Percentiles rank a stretch among this genome's conserved stretches.
These are phyloP conservation scores for Conopomorpha cramerella DNA, from an alignment of 1,140 invertebrate genomes.

Conservation along the genomic window DNA sequence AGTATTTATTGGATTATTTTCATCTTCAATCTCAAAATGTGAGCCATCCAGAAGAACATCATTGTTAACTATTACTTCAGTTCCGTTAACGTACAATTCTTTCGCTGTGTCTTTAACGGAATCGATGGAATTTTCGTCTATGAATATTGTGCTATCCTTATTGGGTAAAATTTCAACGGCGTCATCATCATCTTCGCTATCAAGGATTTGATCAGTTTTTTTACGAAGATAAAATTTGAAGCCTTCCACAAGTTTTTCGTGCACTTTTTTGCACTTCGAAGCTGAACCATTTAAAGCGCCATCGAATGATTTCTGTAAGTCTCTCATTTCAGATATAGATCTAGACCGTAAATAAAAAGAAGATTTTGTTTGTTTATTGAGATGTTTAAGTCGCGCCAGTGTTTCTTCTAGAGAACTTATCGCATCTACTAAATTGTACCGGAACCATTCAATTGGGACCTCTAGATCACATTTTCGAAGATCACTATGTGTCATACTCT, in stretches of 20 bases:
- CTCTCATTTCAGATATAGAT: constrained; percentile 37
- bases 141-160: constrained; percentile 52
- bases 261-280: constrained; percentile 38
- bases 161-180: constrained; percentile 52
- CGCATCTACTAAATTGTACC: constrained; percentile 49
- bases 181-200: constrained; percentile 24
- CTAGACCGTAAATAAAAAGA: constrained; percentile 32
- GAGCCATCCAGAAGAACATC: too few species aligned
- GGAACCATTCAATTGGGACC: constrained; percentile 51
- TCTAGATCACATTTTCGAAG: constrained; percentile 25
- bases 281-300: constrained; percentile 33
- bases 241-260: constrained; percentile 44
- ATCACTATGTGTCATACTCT: too few species aligned
- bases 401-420: constrained; percentile 51
- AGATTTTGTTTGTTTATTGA: constrained; percentile 42
- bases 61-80: too few species aligned
- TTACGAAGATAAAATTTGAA: constrained; percentile 42
- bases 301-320: constrained; percentile 37
- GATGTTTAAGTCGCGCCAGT: constrained; percentile 29
- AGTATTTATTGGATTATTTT: too few species aligned
- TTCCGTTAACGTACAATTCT: constrained; percentile 13
- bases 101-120: constrained; percentile 15
- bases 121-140: constrained; percentile 55
- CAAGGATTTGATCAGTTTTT: constrained; percentile 13
- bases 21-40: too few species aligned